Base-by-base conservation (phyloP, 2,113 vertebrate genomes). In the Struthidea cinerea region DNA sequence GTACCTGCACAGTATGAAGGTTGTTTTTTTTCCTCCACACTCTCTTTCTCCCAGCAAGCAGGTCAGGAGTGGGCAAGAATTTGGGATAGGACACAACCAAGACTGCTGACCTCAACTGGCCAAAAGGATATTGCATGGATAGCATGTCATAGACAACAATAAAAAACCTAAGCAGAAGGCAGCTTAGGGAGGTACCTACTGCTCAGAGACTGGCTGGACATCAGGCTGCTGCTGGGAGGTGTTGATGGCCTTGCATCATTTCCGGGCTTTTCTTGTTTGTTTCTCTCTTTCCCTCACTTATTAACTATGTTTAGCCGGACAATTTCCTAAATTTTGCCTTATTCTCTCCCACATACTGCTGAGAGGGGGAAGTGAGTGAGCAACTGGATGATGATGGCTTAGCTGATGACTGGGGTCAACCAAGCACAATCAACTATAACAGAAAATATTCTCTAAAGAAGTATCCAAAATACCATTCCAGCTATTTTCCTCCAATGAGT, bases 141-240 rank as follows among this genome's bases (percentile, higher is more conserved):
- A 3, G 6, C 33, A 44, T 4, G 22, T 28, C 42, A 59, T 16
- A 9, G 1, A 23, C 16, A 44, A 16, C 16, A 61, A 13, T 12
- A 28, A 56, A 60, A 65, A 44, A 9, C 13, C 9, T 18, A 27
- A 42, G 11, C 23, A 30, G 7, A 65, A 52, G 10, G 33, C 5
- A 5, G 28, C 6, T n/a, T 41, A 37, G 17, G 16, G n/a, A 64
- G 4, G 21, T 0, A 21, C 9, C 1, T 2, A 3, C 15, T 47
- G 18, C 52, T 44, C 42, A 47, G 52, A 83, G 24, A 11, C 46
- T 46, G 17, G 7, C 49, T 74, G 64, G 12, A 8, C 7, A 47
- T 8, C 10, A 3, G 12, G 12, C 32, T 61, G 3, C 16, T 21
- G 23, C 3, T 11, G 7, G 21, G 56, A 86, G 14, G 7, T 35